These are phyloP conservation scores for Anaspis maculata DNA, from an alignment of 2,888 invertebrate genomes.

Conservation along the genomic window DNA sequence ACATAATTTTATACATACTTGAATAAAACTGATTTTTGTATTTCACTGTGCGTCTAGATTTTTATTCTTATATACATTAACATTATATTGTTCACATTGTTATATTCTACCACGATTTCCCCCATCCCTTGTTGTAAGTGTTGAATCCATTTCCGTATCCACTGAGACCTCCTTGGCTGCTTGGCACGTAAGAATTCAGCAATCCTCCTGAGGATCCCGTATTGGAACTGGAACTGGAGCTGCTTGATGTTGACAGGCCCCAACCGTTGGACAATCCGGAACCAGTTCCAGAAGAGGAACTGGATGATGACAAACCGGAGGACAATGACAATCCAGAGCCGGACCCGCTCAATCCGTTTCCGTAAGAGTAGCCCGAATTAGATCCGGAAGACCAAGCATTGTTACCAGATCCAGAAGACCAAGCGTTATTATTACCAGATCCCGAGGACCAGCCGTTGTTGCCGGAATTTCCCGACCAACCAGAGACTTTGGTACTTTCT, in stretches of 20 bases:
- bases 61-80: too few species aligned
- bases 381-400: background rate
- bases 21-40: too few species aligned
- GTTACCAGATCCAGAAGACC: conserved; percentile 3
- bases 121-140: too few species aligned
- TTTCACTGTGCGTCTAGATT: too few species aligned
- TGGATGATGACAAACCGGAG: too few species aligned
- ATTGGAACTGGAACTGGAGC: too few species aligned
- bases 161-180: conserved; percentile 2
- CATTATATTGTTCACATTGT: too few species aligned
- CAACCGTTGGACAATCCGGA: background rate
- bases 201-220: too few species aligned
- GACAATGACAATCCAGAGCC: conserved; percentile 3
- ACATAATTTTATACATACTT: too few species aligned
- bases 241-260: background rate
- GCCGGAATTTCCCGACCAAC: too few species aligned
- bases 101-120: too few species aligned
- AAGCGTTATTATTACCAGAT: background rate
- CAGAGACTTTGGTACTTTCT: background rate
- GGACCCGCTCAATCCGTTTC: background rate
- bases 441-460: too few species aligned
- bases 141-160: background rate
- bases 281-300: background rate
- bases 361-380: background rate
- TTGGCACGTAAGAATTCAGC: conserved; percentile 2